phyloP scores from a whole-genome alignment of 2,113 vertebrate species.

The Atherinomorus stipes region DNA sequence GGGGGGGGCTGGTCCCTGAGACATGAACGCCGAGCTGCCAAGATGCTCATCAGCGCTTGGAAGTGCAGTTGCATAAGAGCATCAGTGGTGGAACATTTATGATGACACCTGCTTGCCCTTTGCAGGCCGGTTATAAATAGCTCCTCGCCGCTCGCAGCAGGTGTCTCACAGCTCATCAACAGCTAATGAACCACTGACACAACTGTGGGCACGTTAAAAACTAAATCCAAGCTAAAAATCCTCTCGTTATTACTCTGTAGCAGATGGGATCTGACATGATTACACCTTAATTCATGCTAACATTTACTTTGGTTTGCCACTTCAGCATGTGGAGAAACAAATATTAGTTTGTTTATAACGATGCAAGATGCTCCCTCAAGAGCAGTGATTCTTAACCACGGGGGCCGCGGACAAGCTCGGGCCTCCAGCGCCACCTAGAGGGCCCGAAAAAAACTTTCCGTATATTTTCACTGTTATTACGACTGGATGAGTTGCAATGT shows the following conservation, averaged over 20 bases:
- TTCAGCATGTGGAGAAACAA: too few species aligned
- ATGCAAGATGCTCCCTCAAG: too few species aligned
- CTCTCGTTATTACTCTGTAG: conserved; percentile 12
- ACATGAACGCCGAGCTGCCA: conserved; percentile 2
- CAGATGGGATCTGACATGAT: background rate
- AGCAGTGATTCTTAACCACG: too few species aligned
- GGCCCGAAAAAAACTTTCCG: too few species aligned
- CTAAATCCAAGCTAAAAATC: background rate
- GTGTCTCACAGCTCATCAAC: conserved; percentile 42
- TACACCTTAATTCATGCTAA: conserved; percentile 3
- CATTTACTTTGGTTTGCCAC: too few species aligned
- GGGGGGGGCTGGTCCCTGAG: conserved; percentile 2
- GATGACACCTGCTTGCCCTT: conserved; percentile 54
- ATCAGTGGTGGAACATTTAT: conserved; percentile 45
- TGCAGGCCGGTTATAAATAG: conserved; percentile 68
- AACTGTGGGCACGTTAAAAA: background rate
- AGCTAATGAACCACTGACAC: background rate
- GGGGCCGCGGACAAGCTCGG: too few species aligned
- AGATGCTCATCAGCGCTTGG: conserved; percentile 24
- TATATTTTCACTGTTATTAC: too few species aligned
- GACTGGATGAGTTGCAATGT: too few species aligned
- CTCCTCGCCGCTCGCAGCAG: conserved; percentile 39
- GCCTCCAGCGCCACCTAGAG: too few species aligned
- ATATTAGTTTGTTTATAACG: too few species aligned
- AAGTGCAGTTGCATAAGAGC: conserved; percentile 41